Conservation (phyloP, 2,113 vertebrate genomes). For the Scortum barcoo region DNA sequence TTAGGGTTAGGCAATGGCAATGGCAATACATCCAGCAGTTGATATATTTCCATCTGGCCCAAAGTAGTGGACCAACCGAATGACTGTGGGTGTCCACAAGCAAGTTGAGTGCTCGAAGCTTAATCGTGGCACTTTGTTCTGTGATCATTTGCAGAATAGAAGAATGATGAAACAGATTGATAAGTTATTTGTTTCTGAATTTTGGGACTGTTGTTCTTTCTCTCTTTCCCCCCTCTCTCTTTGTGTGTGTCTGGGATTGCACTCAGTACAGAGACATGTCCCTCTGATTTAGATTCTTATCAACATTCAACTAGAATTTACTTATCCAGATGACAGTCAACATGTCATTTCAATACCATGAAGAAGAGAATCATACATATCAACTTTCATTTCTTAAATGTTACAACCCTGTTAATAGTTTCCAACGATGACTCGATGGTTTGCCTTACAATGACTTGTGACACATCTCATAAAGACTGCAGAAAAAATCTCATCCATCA, state of each 20-base stretch:
- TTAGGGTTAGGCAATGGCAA: no score
- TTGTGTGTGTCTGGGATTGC: neutral
- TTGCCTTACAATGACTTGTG: neutral
- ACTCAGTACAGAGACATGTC: neutral
- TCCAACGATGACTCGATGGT: no score
- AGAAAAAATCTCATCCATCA: neutral
- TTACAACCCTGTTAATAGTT: no score
- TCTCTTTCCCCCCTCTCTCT: neutral
- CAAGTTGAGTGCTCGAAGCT: neutral
- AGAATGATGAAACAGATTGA: no score
- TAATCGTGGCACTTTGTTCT: neutral
- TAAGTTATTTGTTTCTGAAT: neutral
- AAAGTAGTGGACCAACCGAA: no score
- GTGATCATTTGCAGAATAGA: no score
- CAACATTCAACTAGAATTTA: neutral
- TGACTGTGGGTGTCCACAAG: neutral
- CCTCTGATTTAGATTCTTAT: neutral
- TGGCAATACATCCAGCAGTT: no score
- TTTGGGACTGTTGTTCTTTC: neutral
- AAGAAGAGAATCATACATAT: neutral
- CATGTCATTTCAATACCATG: neutral
- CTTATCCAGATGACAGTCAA: neutral
- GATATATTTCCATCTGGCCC: no score
- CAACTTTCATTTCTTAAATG: no score
- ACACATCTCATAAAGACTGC: neutral